phyloP scores from a whole-genome alignment of 2,888 invertebrate genomes.

The Trichopria drosophilae region DNA sequence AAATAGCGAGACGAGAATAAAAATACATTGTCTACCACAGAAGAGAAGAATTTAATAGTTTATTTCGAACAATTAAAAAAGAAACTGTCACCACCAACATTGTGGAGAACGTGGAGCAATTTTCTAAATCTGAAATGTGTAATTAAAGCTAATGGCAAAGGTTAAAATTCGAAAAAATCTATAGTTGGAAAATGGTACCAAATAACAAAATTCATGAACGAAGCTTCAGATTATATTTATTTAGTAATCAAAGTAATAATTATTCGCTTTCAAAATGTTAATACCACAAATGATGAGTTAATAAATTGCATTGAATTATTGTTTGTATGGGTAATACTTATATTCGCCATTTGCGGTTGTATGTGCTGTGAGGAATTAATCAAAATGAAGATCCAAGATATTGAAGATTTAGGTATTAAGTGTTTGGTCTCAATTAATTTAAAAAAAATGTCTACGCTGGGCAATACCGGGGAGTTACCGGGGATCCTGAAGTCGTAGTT shows the following conservation, averaged over 20 bases:
- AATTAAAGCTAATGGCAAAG: slow-evolving; percentile 11
- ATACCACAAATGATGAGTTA: no score
- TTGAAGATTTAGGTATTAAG: no score
- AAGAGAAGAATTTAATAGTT: slow-evolving; percentile 23
- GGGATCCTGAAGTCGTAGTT: no score
- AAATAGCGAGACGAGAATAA: slow-evolving; percentile 19
- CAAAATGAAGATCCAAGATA: no score
- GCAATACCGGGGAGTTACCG: no score
- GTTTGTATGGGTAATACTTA: no score
- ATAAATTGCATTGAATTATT: no score
- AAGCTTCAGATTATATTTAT: slow-evolving; percentile 1
- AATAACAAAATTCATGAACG: slow-evolving; percentile 3
- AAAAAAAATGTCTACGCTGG: no score
- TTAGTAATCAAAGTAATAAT: slow-evolving; percentile 1
- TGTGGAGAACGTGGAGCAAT: slow-evolving; percentile 2
- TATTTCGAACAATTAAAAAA: slow-evolving; percentile 11
- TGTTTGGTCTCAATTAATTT: no score
- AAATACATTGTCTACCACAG: slow-evolving; percentile 18
- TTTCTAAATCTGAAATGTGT: slow-evolving; percentile 8
- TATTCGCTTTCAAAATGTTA: no score
- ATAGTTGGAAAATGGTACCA: slow-evolving; percentile 5
- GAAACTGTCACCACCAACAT: background rate
- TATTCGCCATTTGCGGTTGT: no score
- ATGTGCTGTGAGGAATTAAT: no score
- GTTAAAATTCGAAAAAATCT: slow-evolving; percentile 10